Evolutionary conservation across 2,113 vertebrate genomes (phyloP), one percentile per base, ranked within the genome.

Genomic region (Oryzias celebensis): DNA sequence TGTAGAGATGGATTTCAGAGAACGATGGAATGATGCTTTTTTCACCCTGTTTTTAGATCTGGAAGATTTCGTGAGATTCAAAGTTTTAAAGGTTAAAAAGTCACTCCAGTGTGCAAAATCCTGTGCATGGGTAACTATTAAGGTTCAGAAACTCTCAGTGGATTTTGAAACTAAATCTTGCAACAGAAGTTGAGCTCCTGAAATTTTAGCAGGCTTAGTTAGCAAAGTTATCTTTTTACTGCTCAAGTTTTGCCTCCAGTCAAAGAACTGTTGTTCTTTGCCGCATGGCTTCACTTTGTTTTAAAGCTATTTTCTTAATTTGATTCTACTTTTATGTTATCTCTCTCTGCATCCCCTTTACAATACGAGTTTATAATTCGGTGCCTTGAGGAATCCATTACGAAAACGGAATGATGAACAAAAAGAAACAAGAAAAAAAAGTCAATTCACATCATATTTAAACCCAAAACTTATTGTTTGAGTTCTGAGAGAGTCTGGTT

Each of bases 131-230:
- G 15, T 20, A 7, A 26, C 7, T 62, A 44, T 43, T 52, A 4
- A 16, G 52, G 24, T 58, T 23, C 55, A 41, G 26, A 4, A 14
- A 58, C 46, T 23, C 36, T 20, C n/a, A 18, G 26, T 52, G 18
- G 23, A 58, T 59, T 67, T 16, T 28, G 45, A n/a, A 45, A 49
- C 18, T 22, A 12, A 57, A 58, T n/a, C 5, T 4, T 28, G 18
- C 14, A 16, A 26, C 20, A 60, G 62, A 65, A 56, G 20, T 22
- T 41, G 7, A 59, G 53, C 62, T 42, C 7, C 13, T 20, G 46
- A 48, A 45, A 59, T 54, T 59, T 42, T 4, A 48, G 14, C 41
- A 28, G 26, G 28, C 24, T 61, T 57, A 60, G 45, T 61, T 57
- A 60, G 45, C 23, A 31, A n/a, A n/a, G 36, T 18, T 24, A n/a